Conservation (phyloP, 2,113 vertebrate genomes). For the Caranx ignobilis region DNA sequence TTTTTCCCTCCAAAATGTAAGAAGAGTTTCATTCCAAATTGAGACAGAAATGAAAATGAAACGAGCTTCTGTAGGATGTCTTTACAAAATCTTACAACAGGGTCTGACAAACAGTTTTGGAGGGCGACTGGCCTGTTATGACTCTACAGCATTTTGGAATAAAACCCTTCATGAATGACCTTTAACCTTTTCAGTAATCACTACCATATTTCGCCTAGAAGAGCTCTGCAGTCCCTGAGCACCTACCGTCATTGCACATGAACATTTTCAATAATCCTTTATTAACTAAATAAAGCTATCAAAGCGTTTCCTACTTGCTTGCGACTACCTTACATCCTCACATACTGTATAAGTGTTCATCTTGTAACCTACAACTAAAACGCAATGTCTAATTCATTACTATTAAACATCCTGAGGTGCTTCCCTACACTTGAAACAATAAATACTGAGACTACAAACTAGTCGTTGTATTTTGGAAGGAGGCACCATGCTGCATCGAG, state of each 20-base stretch:
- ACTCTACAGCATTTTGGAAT: slow-evolving; percentile 18
- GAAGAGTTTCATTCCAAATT: slow-evolving; percentile 38
- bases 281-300: slow-evolving; percentile 77
- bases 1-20: neutral
- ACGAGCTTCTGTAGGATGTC: neutral
- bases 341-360: slow-evolving; percentile 22
- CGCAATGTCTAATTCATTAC: slow-evolving; percentile 35
- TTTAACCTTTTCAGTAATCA: slow-evolving; percentile 53
- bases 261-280: slow-evolving; percentile 42
- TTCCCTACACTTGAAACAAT: slow-evolving; percentile 49
- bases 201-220: slow-evolving; percentile 27
- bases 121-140: neutral
- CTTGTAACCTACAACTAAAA: slow-evolving; percentile 32
- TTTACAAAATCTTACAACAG: neutral
- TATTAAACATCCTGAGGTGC: slow-evolving; percentile 66
- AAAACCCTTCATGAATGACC: slow-evolving; percentile 41
- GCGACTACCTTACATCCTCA: slow-evolving; percentile 31
- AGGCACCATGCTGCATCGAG: slow-evolving; percentile 58
- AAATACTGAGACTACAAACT: slow-evolving; percentile 56
- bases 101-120: neutral
- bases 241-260: slow-evolving; percentile 75
- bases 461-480: slow-evolving; percentile 47
- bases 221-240: slow-evolving; percentile 80
- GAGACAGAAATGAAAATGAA: neutral
- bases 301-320: slow-evolving; percentile 50